These are phyloP conservation scores for Theretra japonica DNA, from an alignment of 2,888 invertebrate genomes.

Conservation along the genomic window DNA sequence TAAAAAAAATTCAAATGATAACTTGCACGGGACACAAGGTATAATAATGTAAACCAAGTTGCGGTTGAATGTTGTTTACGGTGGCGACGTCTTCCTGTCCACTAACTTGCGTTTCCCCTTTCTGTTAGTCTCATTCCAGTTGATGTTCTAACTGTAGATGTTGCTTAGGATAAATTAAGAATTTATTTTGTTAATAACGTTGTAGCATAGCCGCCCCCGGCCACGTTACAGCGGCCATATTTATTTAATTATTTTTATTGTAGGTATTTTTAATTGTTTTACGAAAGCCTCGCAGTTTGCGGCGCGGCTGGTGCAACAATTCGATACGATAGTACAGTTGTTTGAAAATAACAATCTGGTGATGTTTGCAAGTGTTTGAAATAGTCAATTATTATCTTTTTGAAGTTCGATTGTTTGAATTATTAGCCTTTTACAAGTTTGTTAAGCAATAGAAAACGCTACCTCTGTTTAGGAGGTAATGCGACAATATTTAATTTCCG, in stretches of 20 bases:
- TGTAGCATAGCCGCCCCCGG: constrained; percentile 23
- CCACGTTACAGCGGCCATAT: constrained; percentile 61
- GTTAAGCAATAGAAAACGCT: too few species aligned
- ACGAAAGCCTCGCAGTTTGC: constrained; percentile 68
- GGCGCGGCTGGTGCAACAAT: constrained; percentile 55
- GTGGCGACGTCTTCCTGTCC: constrained; percentile 7
- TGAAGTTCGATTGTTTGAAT: too few species aligned
- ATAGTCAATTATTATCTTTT: too few species aligned
- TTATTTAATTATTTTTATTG: constrained; percentile 57
- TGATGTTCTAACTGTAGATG: constrained; percentile 46
- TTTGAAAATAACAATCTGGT: background rate
- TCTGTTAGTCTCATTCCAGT: constrained; percentile 60
- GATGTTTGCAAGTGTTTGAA: too few species aligned
- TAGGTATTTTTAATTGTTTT: constrained; percentile 54
- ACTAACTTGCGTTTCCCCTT: constrained; percentile 30
- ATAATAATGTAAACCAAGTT: background rate
- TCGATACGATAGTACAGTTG: background rate
- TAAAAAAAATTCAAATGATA: background rate
- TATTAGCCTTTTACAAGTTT: too few species aligned
- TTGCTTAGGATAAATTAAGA: constrained; percentile 48
- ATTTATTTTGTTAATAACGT: constrained; percentile 46
- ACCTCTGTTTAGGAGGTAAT: too few species aligned
- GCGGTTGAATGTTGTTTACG: constrained; percentile 3
- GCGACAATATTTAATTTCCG: too few species aligned
- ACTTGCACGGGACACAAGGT: constrained; percentile 1